phyloP scores from a whole-genome alignment of 2,797 vertebrate genomes.

The Molossus molossus region DNA sequence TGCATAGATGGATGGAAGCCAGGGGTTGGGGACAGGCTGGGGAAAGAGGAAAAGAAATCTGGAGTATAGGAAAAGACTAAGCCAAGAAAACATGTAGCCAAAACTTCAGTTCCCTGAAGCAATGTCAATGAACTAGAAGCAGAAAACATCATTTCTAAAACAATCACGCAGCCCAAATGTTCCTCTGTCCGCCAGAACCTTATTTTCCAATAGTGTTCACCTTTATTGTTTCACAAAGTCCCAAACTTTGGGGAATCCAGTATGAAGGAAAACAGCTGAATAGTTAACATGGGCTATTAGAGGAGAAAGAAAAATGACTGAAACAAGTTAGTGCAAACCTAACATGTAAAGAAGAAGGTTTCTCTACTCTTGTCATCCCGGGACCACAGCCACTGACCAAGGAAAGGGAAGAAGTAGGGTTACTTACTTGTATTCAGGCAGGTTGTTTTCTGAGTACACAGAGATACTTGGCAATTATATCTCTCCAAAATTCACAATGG shows the following conservation, averaged over 20 bases:
- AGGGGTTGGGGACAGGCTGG: background rate
- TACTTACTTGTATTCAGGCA: background rate
- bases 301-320: background rate
- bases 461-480: background rate
- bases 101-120: background rate
- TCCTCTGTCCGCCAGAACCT: background rate
- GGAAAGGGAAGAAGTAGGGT: background rate
- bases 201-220: constrained; percentile 7
- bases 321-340: background rate
- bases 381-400: background rate
- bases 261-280: background rate
- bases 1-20: background rate
- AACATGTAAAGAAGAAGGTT: background rate
- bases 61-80: background rate
- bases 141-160: constrained; percentile 11
- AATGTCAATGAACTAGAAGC: background rate
- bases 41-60: background rate
- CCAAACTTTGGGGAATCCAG: background rate
- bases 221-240: background rate
- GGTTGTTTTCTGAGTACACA: background rate
- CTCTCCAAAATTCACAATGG: constrained; percentile 21
- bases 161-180: background rate
- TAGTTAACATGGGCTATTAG: background rate
- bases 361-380: background rate
- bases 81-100: background rate